phyloP scores from a whole-genome alignment of 2,797 vertebrate genomes.

The Myotis vivesi region DNA sequence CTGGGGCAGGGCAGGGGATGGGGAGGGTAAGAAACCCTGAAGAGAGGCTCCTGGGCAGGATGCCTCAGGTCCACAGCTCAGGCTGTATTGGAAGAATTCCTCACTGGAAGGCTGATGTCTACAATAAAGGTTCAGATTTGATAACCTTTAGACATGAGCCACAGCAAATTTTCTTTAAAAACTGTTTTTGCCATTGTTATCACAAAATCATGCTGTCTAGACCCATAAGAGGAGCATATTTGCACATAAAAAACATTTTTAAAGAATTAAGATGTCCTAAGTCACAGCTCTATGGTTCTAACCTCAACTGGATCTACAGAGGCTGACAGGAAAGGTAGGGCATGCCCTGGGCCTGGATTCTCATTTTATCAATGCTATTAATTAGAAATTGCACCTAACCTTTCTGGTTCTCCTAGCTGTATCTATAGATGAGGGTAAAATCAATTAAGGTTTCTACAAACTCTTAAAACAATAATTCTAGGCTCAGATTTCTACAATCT shows the following conservation, averaged over 20 bases:
- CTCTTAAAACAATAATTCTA: background rate
- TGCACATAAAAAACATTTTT: background rate
- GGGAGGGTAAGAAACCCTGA: background rate
- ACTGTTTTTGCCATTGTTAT: background rate
- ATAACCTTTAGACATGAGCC: background rate
- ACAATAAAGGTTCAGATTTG: background rate
- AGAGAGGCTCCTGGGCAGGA: background rate
- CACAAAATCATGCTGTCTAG: background rate
- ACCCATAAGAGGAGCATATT: background rate
- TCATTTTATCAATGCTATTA: background rate
- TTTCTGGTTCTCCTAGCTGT: background rate
- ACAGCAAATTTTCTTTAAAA: constrained; percentile 20
- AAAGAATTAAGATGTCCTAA: background rate
- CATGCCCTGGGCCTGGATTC: background rate
- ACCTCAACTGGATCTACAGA: background rate
- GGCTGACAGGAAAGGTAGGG: background rate
- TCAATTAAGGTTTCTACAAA: background rate
- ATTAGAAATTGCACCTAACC: background rate
- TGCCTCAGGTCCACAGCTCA: background rate
- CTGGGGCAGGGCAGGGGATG: no score
- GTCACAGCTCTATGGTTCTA: background rate
- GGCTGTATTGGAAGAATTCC: background rate
- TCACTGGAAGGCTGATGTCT: background rate
- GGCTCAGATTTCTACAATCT: background rate
- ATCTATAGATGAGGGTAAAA: background rate